Base-by-base conservation (phyloP, 2,888 invertebrate genomes). In the Phania funesta region DNA sequence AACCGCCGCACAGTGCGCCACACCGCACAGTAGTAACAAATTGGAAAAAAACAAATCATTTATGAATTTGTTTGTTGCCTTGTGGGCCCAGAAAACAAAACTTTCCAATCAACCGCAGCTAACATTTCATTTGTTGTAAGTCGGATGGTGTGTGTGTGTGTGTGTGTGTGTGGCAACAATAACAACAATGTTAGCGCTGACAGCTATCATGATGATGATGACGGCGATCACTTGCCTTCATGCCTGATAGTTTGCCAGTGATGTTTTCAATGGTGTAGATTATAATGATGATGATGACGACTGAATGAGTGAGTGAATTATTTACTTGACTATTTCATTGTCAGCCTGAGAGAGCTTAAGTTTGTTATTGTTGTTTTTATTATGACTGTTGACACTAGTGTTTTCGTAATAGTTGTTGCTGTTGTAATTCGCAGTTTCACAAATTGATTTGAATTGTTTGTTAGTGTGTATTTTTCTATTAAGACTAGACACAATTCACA, bases 381-480 rank as follows among this genome's bases (percentile, higher is more conserved):
- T 54, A 22, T 65, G 18, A 22, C 38, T 62, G 77, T 56, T 56
- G 62, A 35, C 54, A 70, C 60, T 68, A 9, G 13, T 32, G 52
- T 67, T 24, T 26, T 52, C 48, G 9, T 52, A 46, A 29, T 73
- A n/a, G 48, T 58, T 38, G 62, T 26, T 50, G 48, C 46, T 41
- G 41, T 62, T 68, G 74, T 80, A 56, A 56, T 70, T 76, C 48
- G 56, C 62, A 81, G 67, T 60, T 81, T 52, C 62, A 82, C 74
- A 82, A 82, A 82, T 82, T 82, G 77, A 82, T 82, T 82, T 74
- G 68, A 78, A 82, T 74, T 74, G 77, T 73, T 77, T 73, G 29
- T 67, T 73, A 8, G 29, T n/a, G 22, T n/a, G 22, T 58, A 24
- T 54, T 18, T n/a, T 11, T 38, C 26, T 26, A 18, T 18, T 48